Evolutionary conservation across 1,140 invertebrate genomes (phyloP), one percentile per base, ranked within the genome.

Genomic region (Cherax destructor): DNA sequence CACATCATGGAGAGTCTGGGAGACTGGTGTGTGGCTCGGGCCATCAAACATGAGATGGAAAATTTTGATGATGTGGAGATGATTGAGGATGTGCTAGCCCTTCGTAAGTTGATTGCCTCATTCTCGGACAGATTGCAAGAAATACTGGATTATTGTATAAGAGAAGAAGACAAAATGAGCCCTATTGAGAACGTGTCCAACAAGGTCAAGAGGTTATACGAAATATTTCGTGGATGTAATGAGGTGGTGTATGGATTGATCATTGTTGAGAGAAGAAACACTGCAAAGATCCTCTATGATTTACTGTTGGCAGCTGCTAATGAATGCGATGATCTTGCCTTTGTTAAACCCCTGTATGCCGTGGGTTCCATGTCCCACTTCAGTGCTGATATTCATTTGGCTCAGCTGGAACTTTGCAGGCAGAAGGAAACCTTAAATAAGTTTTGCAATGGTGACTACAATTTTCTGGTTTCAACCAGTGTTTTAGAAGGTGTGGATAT

Each of bases 401-500:
- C 93, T 94, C 1, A 95, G 94, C 94, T 95, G 95, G 93, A 94
- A 88, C 72, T 89, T 30, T 74, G 83, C 59, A 93, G 93, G 79
- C 91, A 93, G 59, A 86, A 80, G 59, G 77, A 92, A 83, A 93
- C 91, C 0, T 59, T 93, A n/a, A 47, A 72, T 52, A 96, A 95
- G 91, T 97, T 97, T 94, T 94, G 95, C 65, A 94, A 93, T 50
- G 96, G 96, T 16, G 94, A 95, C 56, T 94, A 96, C 0, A 99
- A 99, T 94, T 95, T 98, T 41, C 93, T 99, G 7, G 95, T 98
- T 76, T 96, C 97, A 21, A 98, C 98, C 9, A 96, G 96, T 93
- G 96, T 98, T 0, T 94, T 98, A 41, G 97, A 98, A 95, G 97
- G 97, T 6, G 96, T 98, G 89, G 97, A 98, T 95, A 95, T 98